Percentiles rank a stretch among this genome's conserved stretches.
These are phyloP conservation scores for Cataglyphis cursor DNA, from an alignment of 2,888 invertebrate genomes.

Conservation along the genomic window DNA sequence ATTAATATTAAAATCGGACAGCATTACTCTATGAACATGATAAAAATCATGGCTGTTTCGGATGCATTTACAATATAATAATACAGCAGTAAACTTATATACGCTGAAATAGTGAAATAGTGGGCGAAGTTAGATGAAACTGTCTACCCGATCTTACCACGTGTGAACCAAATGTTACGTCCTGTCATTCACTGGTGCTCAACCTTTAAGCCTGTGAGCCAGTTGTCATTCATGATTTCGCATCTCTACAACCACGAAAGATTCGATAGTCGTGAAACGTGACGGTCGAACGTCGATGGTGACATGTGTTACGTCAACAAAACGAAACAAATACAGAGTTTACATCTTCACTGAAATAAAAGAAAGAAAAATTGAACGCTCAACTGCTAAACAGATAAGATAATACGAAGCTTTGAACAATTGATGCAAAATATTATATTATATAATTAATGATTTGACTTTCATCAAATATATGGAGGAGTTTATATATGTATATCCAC, in stretches of 20 bases:
- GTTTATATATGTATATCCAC: neutral
- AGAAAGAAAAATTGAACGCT: conserved; percentile 4
- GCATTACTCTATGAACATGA: neutral
- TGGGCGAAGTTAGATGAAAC: conserved; percentile 12
- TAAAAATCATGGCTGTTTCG: neutral
- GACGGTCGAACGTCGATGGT: conserved; percentile 11
- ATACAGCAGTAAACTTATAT: neutral
- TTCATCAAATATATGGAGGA: neutral
- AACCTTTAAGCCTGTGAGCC: conserved; percentile 29
- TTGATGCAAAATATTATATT: neutral
- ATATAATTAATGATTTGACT: neutral
- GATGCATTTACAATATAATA: neutral
- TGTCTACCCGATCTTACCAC: conserved; percentile 52
- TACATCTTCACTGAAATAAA: neutral
- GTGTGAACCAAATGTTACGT: conserved; percentile 73
- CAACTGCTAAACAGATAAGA: neutral
- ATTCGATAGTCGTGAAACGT: neutral
- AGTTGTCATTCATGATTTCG: conserved; percentile 37
- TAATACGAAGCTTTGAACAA: neutral
- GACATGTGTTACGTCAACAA: neutral
- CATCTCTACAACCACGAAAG: conserved; percentile 5
- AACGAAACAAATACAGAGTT: neutral
- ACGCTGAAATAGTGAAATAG: neutral
- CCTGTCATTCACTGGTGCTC: conserved; percentile 24
- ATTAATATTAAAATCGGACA: neutral